These are phyloP conservation scores for Eumeta japonica DNA, from an alignment of 1,140 invertebrate genomes.

Conservation along the genomic window DNA sequence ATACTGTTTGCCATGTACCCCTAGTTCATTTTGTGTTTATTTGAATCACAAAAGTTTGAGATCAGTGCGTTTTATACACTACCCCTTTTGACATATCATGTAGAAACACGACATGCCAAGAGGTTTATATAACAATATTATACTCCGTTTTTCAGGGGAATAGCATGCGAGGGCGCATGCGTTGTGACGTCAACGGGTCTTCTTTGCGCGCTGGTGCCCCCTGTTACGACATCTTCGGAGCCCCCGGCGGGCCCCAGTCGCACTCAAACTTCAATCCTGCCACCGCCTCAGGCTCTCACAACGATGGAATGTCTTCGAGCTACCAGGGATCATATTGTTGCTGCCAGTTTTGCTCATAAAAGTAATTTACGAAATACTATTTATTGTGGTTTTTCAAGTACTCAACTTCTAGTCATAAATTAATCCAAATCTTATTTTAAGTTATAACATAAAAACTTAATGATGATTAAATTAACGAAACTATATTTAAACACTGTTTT, in stretches of 20 bases:
- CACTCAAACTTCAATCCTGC: not conserved
- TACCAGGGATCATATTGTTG: constrained; percentile 70
- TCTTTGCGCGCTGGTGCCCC: constrained; percentile 68
- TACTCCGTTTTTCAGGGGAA: constrained; percentile 49
- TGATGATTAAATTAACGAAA: too few relatives aligned
- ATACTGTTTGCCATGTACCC: too few relatives aligned
- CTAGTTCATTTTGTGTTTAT: too few relatives aligned
- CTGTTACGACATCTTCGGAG: too few relatives aligned
- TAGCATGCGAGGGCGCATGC: constrained; percentile 77
- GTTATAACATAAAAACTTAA: too few relatives aligned
- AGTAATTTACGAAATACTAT: constrained; percentile 25
- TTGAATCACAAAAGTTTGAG: not conserved
- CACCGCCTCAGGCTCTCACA: constrained; percentile 36
- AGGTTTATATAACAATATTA: not conserved
- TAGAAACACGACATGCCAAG: not conserved
- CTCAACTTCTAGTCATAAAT: too few relatives aligned
- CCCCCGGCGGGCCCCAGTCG: too few relatives aligned
- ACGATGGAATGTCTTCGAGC: constrained; percentile 71
- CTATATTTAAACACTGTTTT: too few relatives aligned
- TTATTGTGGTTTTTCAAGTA: too few relatives aligned
- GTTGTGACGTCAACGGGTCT: constrained; percentile 83
- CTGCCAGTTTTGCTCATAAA: constrained; percentile 60
- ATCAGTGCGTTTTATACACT: not conserved
- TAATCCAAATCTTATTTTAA: too few relatives aligned
- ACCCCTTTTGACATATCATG: not conserved